phyloP scores from a whole-genome alignment of 2,797 vertebrate genomes.

The Cyclopterus lumpus region DNA sequence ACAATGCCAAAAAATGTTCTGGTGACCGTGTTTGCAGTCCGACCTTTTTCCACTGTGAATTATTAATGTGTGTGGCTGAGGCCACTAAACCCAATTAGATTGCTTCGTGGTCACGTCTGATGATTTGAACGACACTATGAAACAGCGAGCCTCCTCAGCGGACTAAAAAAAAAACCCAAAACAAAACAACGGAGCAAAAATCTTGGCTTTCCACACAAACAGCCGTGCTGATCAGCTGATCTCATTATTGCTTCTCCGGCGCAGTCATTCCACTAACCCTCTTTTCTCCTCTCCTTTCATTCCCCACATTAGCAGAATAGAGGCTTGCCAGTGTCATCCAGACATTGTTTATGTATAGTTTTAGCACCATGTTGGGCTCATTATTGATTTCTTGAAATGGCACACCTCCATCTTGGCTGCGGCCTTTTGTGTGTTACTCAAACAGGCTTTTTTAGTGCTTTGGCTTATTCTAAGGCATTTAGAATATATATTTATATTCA shows the following conservation, averaged over 20 bases:
- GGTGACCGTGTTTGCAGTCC: not conserved
- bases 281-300: constrained; percentile 40
- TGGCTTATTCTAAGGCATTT: constrained; percentile 51
- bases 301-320: constrained; percentile 44
- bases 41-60: not conserved
- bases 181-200: constrained; percentile 1
- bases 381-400: constrained; percentile 71
- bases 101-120: constrained; percentile 2
- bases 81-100: constrained; percentile 10
- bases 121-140: constrained; percentile 39
- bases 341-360: constrained; percentile 64
- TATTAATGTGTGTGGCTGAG: not conserved
- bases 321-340: constrained; percentile 44
- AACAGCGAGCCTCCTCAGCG: constrained; percentile 6
- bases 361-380: constrained; percentile 60
- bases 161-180: constrained; percentile 1
- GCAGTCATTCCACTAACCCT: constrained; percentile 11
- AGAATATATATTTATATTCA: constrained; percentile 68
- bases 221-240: constrained; percentile 47
- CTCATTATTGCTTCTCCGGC: constrained; percentile 58
- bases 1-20: not conserved
- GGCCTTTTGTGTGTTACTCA: constrained; percentile 52
- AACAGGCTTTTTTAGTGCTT: constrained; percentile 46
- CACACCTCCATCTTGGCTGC: constrained; percentile 65
- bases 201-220: constrained; percentile 13